phyloP scores from a whole-genome alignment of 2,888 invertebrate species.

The Vesta saturnalis region DNA sequence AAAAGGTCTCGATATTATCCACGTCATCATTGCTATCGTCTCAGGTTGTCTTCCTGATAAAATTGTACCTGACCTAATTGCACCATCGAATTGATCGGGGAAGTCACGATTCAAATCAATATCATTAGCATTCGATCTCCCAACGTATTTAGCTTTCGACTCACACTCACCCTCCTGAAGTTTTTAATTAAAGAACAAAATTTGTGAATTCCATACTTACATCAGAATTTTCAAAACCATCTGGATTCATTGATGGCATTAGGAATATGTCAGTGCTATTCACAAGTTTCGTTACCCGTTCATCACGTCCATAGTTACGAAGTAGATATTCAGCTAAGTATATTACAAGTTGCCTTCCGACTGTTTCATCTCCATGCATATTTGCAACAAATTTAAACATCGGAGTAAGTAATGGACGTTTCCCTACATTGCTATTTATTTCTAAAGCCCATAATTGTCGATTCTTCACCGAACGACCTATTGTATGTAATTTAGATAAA shows the following conservation, averaged over 20 bases:
- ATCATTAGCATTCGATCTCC: slow-evolving; percentile 83
- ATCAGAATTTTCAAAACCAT: slow-evolving; percentile 89
- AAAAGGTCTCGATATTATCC: slow-evolving; percentile 88
- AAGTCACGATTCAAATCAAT: slow-evolving; percentile 92
- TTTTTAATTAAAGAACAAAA: neutral
- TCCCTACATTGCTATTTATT: slow-evolving; percentile 72
- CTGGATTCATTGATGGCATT: slow-evolving; percentile 98
- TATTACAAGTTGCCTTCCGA: slow-evolving; percentile 86
- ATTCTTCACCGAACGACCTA: slow-evolving; percentile 87
- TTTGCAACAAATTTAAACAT: slow-evolving; percentile 95
- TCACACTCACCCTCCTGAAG: slow-evolving; percentile 82
- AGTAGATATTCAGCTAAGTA: slow-evolving; percentile 87
- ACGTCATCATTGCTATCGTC: slow-evolving; percentile 87
- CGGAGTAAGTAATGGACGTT: slow-evolving; percentile 74
- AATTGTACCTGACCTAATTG: slow-evolving; percentile 59
- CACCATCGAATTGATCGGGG: slow-evolving; percentile 81
- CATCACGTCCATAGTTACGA: slow-evolving; percentile 74
- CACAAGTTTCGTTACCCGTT: slow-evolving; percentile 79
- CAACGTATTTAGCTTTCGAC: slow-evolving; percentile 72
- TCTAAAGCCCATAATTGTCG: slow-evolving; percentile 85
- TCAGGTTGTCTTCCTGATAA: slow-evolving; percentile 80
- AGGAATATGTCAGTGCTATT: slow-evolving; percentile 91
- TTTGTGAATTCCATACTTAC: slow-evolving; percentile 62
- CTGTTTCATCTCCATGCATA: slow-evolving; percentile 96
- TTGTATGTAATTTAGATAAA: slow-evolving; percentile 74